Conservation (phyloP, 2,888 invertebrate genomes). For the Coremacera marginata region DNA sequence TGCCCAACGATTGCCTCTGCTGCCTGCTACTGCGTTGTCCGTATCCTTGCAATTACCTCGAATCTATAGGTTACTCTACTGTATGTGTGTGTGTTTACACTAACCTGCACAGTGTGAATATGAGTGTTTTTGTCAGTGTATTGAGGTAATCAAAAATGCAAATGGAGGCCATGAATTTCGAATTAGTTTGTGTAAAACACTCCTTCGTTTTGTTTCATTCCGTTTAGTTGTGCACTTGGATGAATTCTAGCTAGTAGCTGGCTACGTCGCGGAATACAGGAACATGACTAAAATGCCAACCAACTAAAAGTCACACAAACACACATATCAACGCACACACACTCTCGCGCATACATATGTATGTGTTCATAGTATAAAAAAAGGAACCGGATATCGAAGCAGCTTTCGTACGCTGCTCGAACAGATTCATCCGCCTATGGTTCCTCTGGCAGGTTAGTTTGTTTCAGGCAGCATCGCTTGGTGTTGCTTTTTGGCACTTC, state of each 20-base stretch:
- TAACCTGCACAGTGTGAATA: slow-evolving; percentile 18
- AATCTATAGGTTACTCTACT: neutral
- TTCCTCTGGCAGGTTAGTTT: slow-evolving; percentile 5
- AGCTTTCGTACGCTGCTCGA: neutral
- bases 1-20: too few species aligned
- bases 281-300: slow-evolving; percentile 40
- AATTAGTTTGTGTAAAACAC: slow-evolving; percentile 54
- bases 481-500: slow-evolving; percentile 15
- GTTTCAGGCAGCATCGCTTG: neutral
- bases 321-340: neutral
- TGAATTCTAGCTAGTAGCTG: neutral
- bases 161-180: slow-evolving; percentile 67
- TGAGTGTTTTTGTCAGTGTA: slow-evolving; percentile 42
- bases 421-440: neutral
- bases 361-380: neutral
- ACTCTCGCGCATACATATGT: too few species aligned
- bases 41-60: neutral
- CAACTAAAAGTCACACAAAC: slow-evolving; percentile 5
- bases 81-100: neutral
- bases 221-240: slow-evolving; percentile 1
- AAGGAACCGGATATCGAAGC: slow-evolving; percentile 15
- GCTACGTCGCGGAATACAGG: slow-evolving; percentile 16
- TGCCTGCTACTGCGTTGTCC: too few species aligned
- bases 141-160: slow-evolving; percentile 68
- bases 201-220: neutral